Conservation (phyloP, 92 coral and sea anemone species). For the Phenganax subtilis region DNA sequence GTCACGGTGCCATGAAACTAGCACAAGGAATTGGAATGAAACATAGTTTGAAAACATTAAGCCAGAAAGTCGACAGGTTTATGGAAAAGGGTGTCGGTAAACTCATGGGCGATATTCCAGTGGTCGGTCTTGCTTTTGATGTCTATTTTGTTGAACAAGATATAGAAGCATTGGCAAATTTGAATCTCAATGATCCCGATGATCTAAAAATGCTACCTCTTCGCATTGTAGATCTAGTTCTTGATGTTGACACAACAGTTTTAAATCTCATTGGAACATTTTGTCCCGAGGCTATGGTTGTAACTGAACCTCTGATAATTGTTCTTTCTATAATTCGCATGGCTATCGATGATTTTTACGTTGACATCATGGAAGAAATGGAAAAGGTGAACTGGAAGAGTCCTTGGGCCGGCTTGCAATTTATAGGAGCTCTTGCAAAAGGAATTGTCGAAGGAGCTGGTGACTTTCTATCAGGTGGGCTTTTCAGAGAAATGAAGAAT, state of each 20-base stretch:
- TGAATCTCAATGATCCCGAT: slow-evolving; percentile 46
- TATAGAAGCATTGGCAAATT: slow-evolving; percentile 39
- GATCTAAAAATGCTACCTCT: slow-evolving; percentile 48
- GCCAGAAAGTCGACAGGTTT: slow-evolving; percentile 43
- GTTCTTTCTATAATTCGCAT: slow-evolving; percentile 49
- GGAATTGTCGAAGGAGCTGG: slow-evolving; percentile 48
- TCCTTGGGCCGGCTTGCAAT: slow-evolving; percentile 56
- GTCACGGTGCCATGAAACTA: slow-evolving; percentile 24
- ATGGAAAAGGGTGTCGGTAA: slow-evolving; percentile 54
- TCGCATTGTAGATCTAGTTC: slow-evolving; percentile 51
- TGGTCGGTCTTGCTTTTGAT: slow-evolving; percentile 52
- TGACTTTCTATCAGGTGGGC: slow-evolving; percentile 44
- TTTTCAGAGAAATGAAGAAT: slow-evolving; percentile 41
- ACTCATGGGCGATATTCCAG: slow-evolving; percentile 56
- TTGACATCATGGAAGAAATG: slow-evolving; percentile 53
- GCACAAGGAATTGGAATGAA: slow-evolving; percentile 41
- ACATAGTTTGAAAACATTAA: slow-evolving; percentile 31
- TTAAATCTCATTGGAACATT: slow-evolving; percentile 50
- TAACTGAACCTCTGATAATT: slow-evolving; percentile 46
- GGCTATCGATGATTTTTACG: slow-evolving; percentile 55
- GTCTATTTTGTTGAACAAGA: slow-evolving; percentile 48
- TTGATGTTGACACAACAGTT: slow-evolving; percentile 52
- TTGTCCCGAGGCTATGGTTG: slow-evolving; percentile 51
- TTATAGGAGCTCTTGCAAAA: slow-evolving; percentile 46
- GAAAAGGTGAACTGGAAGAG: slow-evolving; percentile 59